Evolutionary conservation across 2,888 invertebrate genomes (phyloP), one percentile per base, ranked within the genome.

Genomic region (Habrosyne pyritoides): DNA sequence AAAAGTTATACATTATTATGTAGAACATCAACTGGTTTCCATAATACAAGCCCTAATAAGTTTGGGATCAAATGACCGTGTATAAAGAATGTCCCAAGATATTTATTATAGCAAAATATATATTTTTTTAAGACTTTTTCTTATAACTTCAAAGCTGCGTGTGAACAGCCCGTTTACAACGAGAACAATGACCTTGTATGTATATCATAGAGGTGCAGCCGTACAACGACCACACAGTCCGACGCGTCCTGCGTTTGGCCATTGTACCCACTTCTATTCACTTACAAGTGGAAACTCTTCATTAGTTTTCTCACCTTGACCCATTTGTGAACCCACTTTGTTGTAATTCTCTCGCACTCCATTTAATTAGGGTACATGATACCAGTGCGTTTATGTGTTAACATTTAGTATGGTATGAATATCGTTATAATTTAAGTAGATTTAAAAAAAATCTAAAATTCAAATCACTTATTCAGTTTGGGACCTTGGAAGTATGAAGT

Each of bases 231-330:
- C 18, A 7, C 18, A 42, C 21, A 53, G 62, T 67, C 67, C 64
- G 63, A 60, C 62, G 66, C 77, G 72, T 83, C 80, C 81, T 77
- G 80, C 65, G 57, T 56, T 49, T 67, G 66, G 59, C 66, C 64
- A 81, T 81, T 81, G 77, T 80, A 67, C 66, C 42, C 18, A 42
- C 30, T 67, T 61, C 57, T 69, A 64, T 66, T 64, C 65, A 70
- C 68, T 80, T 64, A 70, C 73, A 71, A 73, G 66, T 79, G 75
- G 79, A 76, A 79, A 77, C 69, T 77, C 59, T 63, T 71, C 69
- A 75, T 77, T 81, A 75, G 69, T 67, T 72, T 53, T 24, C 54
- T 61, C 52, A 64, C 83, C 83, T 83, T 81, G 83, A 77, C 83
- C 77, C 63, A 67, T 64, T 71, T 66, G 53, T 54, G 52, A 53